These are phyloP conservation scores for Andricus quercusramuli DNA, from an alignment of 2,888 invertebrate genomes.

Conservation along the genomic window DNA sequence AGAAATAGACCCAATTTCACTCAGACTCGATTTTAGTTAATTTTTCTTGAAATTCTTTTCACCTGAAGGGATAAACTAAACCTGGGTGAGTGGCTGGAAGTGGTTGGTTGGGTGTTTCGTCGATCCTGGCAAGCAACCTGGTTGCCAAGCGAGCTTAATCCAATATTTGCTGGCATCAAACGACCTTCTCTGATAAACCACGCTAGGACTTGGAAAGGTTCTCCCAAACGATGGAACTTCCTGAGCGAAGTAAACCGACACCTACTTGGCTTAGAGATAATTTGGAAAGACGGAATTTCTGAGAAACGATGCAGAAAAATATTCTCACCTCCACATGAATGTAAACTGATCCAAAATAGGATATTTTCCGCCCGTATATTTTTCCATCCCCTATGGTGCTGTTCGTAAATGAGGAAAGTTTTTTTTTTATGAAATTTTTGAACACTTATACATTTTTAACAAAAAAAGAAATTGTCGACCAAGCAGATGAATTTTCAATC, in stretches of 20 bases:
- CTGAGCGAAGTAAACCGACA: background rate
- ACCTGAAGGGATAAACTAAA: background rate
- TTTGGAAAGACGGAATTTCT: too few species aligned
- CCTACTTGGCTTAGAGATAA: conserved; percentile 1
- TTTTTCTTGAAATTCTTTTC: background rate
- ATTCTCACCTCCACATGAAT: too few species aligned
- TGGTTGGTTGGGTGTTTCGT: conserved; percentile 1
- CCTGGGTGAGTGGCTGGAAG: background rate
- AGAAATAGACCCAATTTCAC: too few species aligned
- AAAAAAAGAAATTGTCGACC: too few species aligned
- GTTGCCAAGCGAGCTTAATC: conserved; percentile 51
- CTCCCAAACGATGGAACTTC: background rate
- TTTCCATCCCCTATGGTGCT: too few species aligned
- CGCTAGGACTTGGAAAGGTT: background rate
- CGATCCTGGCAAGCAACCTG: conserved; percentile 33
- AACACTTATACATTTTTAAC: too few species aligned
- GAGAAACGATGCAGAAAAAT: too few species aligned
- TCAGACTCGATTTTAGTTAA: background rate
- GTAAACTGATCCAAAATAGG: too few species aligned
- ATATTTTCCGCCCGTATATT: too few species aligned
- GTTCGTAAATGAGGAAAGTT: too few species aligned
- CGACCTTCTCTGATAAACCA: conserved; percentile 36
- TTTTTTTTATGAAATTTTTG: too few species aligned
- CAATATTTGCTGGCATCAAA: conserved; percentile 52
- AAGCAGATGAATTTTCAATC: too few species aligned